These are phyloP conservation scores for Caenorhabditis sp. DNA, from an alignment of 2,888 invertebrate genomes.

Conservation along the genomic window DNA sequence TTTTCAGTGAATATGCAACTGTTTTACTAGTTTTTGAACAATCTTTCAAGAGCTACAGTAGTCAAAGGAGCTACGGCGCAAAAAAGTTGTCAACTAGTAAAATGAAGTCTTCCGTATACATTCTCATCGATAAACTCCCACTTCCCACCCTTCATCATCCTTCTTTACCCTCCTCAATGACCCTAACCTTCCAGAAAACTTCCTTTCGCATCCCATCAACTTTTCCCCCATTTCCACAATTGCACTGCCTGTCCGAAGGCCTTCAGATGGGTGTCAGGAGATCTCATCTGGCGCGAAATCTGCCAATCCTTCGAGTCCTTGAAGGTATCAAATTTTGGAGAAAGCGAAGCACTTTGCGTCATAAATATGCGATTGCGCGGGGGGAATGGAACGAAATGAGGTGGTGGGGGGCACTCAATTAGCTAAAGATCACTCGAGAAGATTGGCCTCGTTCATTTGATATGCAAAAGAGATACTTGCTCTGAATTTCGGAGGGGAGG, in stretches of 20 bases:
- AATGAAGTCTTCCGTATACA: too few relatives aligned
- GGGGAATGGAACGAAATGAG: too few relatives aligned
- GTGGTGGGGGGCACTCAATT: constrained; percentile 27
- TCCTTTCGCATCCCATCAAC: constrained; percentile 7
- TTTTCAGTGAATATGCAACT: too few relatives aligned
- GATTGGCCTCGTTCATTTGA: background rate
- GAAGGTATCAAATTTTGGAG: constrained; percentile 38
- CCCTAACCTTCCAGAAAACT: too few relatives aligned
- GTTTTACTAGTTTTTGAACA: too few relatives aligned
- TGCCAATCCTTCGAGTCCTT: constrained; percentile 18
- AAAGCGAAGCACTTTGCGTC: constrained; percentile 27
- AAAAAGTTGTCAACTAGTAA: too few relatives aligned
- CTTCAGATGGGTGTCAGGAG: constrained; percentile 8
- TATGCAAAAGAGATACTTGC: background rate
- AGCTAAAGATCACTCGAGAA: background rate
- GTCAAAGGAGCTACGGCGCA: too few relatives aligned
- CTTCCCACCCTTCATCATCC: background rate
- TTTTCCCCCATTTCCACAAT: background rate
- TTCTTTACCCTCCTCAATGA: too few relatives aligned
- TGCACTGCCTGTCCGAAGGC: too few relatives aligned
- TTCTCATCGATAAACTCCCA: too few relatives aligned
- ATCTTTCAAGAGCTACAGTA: too few relatives aligned
- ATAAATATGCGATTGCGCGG: constrained; percentile 39
- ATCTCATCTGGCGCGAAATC: constrained; percentile 19
- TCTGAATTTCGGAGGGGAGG: too few relatives aligned